A percentile compares a stretch with the other conserved stretches of the same genome.
Conservation (phyloP, 1,140 invertebrate species). For the Dreissena polymorpha region DNA sequence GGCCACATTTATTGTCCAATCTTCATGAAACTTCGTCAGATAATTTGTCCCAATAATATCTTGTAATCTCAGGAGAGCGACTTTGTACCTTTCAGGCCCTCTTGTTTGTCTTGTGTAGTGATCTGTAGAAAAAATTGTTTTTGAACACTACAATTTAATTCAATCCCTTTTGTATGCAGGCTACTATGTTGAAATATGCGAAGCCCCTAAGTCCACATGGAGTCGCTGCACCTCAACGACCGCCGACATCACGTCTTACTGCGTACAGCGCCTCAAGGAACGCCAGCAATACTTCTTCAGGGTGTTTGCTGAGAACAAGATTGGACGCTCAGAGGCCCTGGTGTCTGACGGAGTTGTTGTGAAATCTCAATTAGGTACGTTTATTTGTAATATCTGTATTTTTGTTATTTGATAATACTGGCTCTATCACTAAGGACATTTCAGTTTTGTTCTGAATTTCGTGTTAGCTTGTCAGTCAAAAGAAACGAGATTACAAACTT, state of each 20-base stretch:
- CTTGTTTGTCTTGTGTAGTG: too few relatives aligned
- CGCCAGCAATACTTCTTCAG: slow-evolving; percentile 76
- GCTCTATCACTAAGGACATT: too few relatives aligned
- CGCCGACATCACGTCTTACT: slow-evolving; percentile 74
- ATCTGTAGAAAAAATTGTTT: too few relatives aligned
- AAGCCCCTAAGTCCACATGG: slow-evolving; percentile 86
- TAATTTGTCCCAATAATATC: too few relatives aligned
- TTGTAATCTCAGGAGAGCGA: too few relatives aligned
- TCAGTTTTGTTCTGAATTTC: too few relatives aligned
- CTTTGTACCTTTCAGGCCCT: too few relatives aligned
- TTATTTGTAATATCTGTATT: slow-evolving; percentile 71
- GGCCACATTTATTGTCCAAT: too few relatives aligned
- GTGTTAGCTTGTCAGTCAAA: too few relatives aligned
- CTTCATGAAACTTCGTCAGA: too few relatives aligned
- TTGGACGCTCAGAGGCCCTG: slow-evolving; percentile 92
- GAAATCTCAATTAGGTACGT: slow-evolving; percentile 86
- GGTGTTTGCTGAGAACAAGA: slow-evolving; percentile 95
- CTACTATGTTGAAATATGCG: slow-evolving; percentile 95
- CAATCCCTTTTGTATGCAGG: slow-evolving; percentile 80
- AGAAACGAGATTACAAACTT: too few relatives aligned
- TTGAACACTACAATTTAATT: too few relatives aligned
- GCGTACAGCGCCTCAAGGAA: slow-evolving; percentile 87
- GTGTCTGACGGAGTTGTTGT: slow-evolving; percentile 93
- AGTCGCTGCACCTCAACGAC: slow-evolving; percentile 89
- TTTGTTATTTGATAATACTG: neutral